Evolutionary conservation across 2,888 invertebrate genomes (phyloP), one percentile per base, ranked within the genome.

Genomic region (Cheilosia urbana): DNA sequence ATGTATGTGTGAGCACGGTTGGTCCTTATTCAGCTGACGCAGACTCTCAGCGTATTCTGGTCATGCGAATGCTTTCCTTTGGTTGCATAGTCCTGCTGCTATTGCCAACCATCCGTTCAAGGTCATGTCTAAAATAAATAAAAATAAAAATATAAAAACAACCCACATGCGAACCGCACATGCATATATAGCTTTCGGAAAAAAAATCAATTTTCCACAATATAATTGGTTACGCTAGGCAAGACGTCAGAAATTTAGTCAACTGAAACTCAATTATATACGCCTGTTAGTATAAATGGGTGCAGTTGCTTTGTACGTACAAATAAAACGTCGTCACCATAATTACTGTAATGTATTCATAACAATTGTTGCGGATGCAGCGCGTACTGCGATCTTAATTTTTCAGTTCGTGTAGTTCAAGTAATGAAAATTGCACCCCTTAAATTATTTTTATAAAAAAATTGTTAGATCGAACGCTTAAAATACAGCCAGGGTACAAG

Each of bases 181-280:
- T 6, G 30, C 27, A 37, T n/a, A 37, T n/a, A 27, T 0, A 55
- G 66, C 72, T 77, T 58, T 68, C 19, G 77, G 60, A 77, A 82
- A 82, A 82, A 24, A 82, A 82, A 82, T 77, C 77, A 82, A 82
- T 82, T 82, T 80, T 62, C 76, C 66, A 66, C 71, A 82, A 76
- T 82, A 76, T 82, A 82, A 76, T 82, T 71, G 40, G 65, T 66
- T 60, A 72, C 60, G 65, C 65, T 19, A 71, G 62, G 62, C 60
- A 63, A 66, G 49, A 37, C 63, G 58, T 24, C 19, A 71, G 77
- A 72, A 77, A 82, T 77, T 82, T 66, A 77, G 65, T 82, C 53
- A 77, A 72, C 71, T 72, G 72, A 82, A 82, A 82, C 72, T 55
- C 62, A 82, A 72, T 82, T 82, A 47, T 82, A 47, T 17, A 66